Conservation (phyloP, 2,113 vertebrate genomes). For the Myotis yumanensis region DNA sequence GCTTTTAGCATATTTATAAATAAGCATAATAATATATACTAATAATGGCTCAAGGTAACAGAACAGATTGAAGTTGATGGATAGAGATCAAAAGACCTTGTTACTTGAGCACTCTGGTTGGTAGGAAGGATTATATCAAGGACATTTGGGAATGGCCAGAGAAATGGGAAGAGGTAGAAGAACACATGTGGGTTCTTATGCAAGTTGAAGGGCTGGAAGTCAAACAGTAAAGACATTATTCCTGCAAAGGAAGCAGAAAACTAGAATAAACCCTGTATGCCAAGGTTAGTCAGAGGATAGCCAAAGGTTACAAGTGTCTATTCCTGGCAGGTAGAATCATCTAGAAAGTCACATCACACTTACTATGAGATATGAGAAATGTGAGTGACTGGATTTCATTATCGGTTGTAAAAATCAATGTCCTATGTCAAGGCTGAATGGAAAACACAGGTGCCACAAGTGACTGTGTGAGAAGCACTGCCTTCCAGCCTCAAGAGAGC, state of each 20-base stretch:
- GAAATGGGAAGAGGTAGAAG: background rate
- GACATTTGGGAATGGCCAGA: background rate
- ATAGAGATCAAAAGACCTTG: background rate
- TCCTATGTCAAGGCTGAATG: background rate
- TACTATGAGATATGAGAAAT: background rate
- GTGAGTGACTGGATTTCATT: background rate
- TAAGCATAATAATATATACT: background rate
- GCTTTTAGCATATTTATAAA: slow-evolving; percentile 6
- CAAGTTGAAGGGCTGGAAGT: background rate
- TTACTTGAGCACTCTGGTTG: background rate
- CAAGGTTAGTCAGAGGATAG: background rate
- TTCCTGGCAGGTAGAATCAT: background rate
- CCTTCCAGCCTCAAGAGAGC: background rate
- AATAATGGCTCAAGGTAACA: background rate
- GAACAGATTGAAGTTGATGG: background rate
- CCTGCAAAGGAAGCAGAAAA: background rate
- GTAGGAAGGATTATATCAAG: background rate
- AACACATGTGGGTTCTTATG: background rate
- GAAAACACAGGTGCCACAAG: background rate
- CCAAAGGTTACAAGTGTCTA: background rate
- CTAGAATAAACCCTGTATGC: background rate
- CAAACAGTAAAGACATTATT: background rate
- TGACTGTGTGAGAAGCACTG: background rate
- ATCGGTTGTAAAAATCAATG: background rate
- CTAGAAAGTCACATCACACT: background rate